Evolutionary conservation across 2,888 invertebrate genomes (phyloP).

Genomic region (Penaeus monodon): DNA sequence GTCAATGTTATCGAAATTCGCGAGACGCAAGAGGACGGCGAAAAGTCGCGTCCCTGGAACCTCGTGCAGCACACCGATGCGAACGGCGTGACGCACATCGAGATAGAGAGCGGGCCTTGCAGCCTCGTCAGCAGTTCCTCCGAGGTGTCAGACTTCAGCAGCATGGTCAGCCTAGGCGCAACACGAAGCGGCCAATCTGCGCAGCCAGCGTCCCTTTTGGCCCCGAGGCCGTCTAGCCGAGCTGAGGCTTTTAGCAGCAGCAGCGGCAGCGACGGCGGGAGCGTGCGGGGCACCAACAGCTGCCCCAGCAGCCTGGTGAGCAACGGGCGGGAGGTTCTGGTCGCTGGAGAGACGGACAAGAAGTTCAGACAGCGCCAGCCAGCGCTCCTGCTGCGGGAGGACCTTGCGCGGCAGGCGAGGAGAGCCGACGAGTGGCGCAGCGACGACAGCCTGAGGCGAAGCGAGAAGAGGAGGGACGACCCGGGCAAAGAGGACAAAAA

Average conservation of each 20-base stretch:
- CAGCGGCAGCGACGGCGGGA: background rate
- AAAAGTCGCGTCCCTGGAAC: conserved; percentile 68
- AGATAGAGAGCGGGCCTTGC: conserved; percentile 68
- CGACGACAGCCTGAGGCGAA: background rate
- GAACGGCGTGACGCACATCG: conserved; percentile 73
- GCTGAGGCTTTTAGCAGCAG: background rate
- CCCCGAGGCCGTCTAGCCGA: background rate
- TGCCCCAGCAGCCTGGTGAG: conserved; percentile 31
- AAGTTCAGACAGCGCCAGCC: conserved; percentile 61
- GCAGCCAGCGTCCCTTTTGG: background rate
- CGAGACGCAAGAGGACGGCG: background rate
- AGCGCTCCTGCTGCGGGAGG: conserved; percentile 42
- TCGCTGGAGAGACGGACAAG: conserved; percentile 42
- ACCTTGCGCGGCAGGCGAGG: conserved; percentile 1
- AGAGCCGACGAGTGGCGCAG: background rate
- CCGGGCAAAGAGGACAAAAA: background rate
- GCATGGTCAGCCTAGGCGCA: conserved; percentile 8
- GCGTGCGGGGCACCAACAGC: conserved; percentile 29
- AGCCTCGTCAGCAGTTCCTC: conserved; percentile 24
- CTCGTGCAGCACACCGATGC: conserved; percentile 72
- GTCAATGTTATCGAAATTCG: conserved; percentile 25
- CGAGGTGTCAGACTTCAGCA: conserved; percentile 29
- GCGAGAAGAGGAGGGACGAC: background rate
- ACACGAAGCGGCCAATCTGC: background rate
- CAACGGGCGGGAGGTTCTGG: conserved; percentile 36